phyloP scores from a whole-genome alignment of 2,797 vertebrate species.

The Pantherophis vulpinus region DNA sequence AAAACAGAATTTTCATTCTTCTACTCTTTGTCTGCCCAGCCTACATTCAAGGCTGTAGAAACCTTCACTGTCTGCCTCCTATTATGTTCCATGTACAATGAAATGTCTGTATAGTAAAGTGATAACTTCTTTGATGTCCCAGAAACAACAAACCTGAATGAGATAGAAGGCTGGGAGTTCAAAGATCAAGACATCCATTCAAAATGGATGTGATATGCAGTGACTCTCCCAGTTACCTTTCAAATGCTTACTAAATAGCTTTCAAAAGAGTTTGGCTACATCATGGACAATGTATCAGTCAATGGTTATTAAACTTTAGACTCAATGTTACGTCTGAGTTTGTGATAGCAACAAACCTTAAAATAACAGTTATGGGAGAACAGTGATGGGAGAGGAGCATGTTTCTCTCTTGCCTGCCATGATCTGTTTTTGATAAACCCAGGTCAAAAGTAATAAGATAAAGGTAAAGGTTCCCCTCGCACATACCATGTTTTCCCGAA shows the following conservation, averaged over 20 bases:
- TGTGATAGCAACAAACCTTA: not conserved
- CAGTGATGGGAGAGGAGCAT: not conserved
- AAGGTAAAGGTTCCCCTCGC: too few species aligned
- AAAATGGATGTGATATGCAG: not conserved
- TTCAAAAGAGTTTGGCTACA: not conserved
- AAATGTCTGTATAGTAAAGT: not conserved
- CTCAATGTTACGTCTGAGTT: not conserved
- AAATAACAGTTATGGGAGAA: not conserved
- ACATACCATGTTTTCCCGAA: too few species aligned
- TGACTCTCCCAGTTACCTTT: not conserved
- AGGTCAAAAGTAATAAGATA: not conserved
- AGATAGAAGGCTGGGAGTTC: too few species aligned
- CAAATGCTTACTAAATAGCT: not conserved
- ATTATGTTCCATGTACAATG: not conserved
- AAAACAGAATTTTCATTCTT: not conserved
- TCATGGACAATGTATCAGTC: not conserved
- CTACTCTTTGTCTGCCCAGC: not conserved
- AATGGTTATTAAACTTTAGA: not conserved
- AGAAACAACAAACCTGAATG: not conserved
- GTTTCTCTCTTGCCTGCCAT: not conserved
- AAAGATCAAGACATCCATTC: not conserved
- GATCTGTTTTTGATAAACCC: not conserved
- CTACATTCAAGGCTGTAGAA: slow-evolving; percentile 4
- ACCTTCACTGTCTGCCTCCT: not conserved
- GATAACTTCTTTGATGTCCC: not conserved